Evolutionary conservation across 2,888 invertebrate species (phyloP).

Genomic region (Napeogenes inachia): DNA sequence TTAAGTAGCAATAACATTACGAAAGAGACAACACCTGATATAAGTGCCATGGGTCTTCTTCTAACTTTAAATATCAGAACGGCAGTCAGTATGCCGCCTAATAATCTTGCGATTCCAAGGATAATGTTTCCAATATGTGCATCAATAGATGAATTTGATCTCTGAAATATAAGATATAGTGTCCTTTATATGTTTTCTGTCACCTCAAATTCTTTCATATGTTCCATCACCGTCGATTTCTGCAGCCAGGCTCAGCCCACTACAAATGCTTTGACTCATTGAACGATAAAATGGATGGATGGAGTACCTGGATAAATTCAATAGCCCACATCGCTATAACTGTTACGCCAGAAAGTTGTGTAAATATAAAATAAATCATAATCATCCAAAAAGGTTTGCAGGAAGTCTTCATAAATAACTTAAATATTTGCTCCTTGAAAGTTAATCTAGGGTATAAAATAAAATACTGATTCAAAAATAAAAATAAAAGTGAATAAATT

Average conservation of each 20-base stretch:
- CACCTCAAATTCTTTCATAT: no score
- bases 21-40: conserved; percentile 7
- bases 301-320: conserved; percentile 11
- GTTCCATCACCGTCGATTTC: no score
- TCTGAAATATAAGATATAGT: conserved; percentile 8
- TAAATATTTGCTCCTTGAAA: conserved; percentile 13
- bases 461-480: neutral
- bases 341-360: conserved; percentile 13
- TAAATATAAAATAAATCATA: conserved; percentile 7
- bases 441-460: neutral
- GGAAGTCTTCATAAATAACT: conserved; percentile 6
- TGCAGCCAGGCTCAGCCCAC: no score
- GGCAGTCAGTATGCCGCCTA: conserved; percentile 10
- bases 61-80: conserved; percentile 13
- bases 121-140: conserved; percentile 11
- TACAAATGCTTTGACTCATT: no score
- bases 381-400: conserved; percentile 15
- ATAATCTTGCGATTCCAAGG: conserved; percentile 9
- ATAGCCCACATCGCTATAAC: conserved; percentile 15
- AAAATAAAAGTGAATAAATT: neutral
- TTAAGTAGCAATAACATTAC: neutral
- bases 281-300: no score
- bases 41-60: conserved; percentile 11
- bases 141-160: conserved; percentile 14
- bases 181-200: no score